Percentiles rank a stretch among this genome's conserved stretches.
Conservation (phyloP, 1,140 invertebrate genomes). For the Orius insidiosus region DNA sequence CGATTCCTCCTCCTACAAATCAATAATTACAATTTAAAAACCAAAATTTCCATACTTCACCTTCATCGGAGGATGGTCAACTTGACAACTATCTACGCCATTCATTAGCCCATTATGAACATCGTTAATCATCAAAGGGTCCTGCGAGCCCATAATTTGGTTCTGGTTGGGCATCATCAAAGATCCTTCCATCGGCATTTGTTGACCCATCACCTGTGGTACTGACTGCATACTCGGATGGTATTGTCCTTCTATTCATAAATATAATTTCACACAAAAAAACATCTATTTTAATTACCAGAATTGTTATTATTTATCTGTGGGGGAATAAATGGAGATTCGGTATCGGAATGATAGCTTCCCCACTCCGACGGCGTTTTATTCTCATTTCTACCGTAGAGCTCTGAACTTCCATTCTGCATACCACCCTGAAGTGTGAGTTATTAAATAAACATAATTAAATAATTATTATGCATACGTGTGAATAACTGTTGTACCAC, state of each 20-base stretch:
- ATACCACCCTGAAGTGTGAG: not conserved
- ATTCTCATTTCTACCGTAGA: not conserved
- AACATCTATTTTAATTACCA: too few relatives aligned
- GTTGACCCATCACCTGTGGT: conserved; percentile 10
- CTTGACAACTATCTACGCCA: not conserved
- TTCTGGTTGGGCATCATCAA: conserved; percentile 9
- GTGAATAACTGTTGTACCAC: conserved; percentile 14
- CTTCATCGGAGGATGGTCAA: not conserved
- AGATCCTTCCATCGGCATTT: conserved; percentile 10
- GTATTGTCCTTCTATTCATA: too few relatives aligned
- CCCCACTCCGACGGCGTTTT: conserved; percentile 1
- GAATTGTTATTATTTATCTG: conserved; percentile 6
- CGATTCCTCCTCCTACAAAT: conserved; percentile 12
- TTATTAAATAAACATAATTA: too few relatives aligned
- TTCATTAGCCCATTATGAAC: conserved; percentile 4
- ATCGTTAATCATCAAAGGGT: conserved; percentile 5
- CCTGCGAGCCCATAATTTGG: not conserved
- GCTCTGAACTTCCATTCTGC: conserved; percentile 2
- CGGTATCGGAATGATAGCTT: conserved; percentile 9
- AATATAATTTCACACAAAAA: too few relatives aligned
- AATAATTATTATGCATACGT: conserved; percentile 5
- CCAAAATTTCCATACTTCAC: too few relatives aligned
- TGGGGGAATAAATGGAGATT: conserved; percentile 8
- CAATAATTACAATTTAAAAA: too few relatives aligned
- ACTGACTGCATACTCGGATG: too few relatives aligned